Conservation (phyloP, 2,888 invertebrate species). For the Bembecia ichneumoniformis region DNA sequence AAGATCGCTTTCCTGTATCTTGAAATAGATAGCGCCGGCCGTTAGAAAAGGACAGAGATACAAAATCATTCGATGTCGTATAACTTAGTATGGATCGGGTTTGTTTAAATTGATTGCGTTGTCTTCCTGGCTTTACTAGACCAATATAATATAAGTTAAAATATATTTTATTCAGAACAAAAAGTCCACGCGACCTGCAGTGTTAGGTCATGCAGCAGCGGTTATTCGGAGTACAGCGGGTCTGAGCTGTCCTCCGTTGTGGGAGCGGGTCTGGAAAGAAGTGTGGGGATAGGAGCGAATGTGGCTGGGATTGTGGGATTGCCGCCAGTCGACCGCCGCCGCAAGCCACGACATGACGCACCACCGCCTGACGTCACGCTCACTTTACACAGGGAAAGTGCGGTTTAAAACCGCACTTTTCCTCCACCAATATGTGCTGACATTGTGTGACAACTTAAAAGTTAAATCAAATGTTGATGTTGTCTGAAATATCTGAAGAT, state of each 20-base stretch:
- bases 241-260: conserved; percentile 32
- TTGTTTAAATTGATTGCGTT: too few relatives aligned
- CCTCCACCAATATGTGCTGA: background rate
- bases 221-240: conserved; percentile 39
- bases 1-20: too few relatives aligned
- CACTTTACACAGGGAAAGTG: conserved; percentile 54
- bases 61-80: too few relatives aligned
- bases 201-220: conserved; percentile 56
- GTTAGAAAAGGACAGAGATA: too few relatives aligned
- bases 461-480: background rate
- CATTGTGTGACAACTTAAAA: background rate
- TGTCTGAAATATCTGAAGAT: too few relatives aligned
- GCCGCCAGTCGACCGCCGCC: conserved; percentile 36
- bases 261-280: background rate
- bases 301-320: too few relatives aligned
- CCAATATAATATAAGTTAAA: too few relatives aligned
- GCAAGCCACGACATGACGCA: conserved; percentile 38
- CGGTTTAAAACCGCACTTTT: conserved; percentile 32
- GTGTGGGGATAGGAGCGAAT: too few relatives aligned
- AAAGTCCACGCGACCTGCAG: conserved; percentile 55
- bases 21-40: too few relatives aligned
- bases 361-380: conserved; percentile 61
- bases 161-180: conserved; percentile 30
- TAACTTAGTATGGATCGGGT: too few relatives aligned
- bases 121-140: too few relatives aligned